These are phyloP conservation scores for Halcyon smyrnensis DNA, from an alignment of 2,797 vertebrate genomes.

Conservation along the genomic window DNA sequence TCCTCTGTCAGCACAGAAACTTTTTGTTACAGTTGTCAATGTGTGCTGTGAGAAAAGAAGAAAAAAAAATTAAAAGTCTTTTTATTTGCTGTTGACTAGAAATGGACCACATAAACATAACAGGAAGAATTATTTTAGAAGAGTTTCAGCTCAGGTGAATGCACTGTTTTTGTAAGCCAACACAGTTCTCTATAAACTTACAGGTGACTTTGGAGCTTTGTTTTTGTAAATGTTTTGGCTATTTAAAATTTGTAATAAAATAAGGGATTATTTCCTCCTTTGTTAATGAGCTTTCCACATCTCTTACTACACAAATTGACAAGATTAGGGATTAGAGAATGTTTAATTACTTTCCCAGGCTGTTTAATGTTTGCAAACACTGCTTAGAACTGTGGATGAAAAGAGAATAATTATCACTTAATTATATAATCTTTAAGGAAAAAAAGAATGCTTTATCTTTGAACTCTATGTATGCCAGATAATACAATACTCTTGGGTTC, in stretches of 20 bases:
- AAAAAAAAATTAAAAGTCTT: not conserved
- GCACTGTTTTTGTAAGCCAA: not conserved
- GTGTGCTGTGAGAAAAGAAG: accelerated
- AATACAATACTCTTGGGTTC: not conserved
- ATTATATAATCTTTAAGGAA: slow-evolving; percentile 23
- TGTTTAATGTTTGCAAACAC: slow-evolving; percentile 17
- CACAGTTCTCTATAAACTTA: not conserved
- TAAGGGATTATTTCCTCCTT: not conserved
- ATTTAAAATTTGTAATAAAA: slow-evolving; percentile 10
- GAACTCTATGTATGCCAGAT: not conserved
- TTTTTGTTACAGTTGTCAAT: not conserved
- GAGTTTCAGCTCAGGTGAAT: not conserved
- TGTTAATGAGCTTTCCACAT: not conserved
- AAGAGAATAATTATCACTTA: slow-evolving; percentile 18
- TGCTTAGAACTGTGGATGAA: not conserved
- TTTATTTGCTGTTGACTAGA: not conserved
- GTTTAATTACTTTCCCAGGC: slow-evolving; percentile 23
- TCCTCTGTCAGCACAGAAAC: not conserved
- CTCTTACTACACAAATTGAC: not conserved
- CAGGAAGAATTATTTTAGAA: not conserved
- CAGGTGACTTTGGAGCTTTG: not conserved
- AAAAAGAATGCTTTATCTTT: not conserved
- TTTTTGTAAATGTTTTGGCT: not conserved
- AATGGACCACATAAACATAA: not conserved
- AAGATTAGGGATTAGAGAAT: slow-evolving; percentile 14